Evolutionary conservation across 2,113 vertebrate species (phyloP), one percentile per base, ranked within the genome.

Genomic region (Haliaeetus leucogaster): DNA sequence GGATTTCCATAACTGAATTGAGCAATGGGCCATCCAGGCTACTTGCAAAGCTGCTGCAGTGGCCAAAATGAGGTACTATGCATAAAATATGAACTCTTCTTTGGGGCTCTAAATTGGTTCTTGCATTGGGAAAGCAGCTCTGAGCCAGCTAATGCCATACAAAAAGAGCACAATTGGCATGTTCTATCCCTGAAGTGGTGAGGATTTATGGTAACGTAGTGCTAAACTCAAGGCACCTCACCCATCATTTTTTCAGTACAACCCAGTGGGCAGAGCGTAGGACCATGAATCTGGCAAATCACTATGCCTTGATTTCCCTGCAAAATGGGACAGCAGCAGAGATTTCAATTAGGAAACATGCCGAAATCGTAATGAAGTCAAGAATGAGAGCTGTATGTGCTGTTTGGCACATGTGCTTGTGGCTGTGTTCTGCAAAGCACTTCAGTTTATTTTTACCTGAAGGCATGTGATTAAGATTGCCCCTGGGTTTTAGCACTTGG

Each of bases 1-100:
- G 66, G 67, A 88, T 95, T 97, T 96, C 95, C 93, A 63, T 93
- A 77, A 82, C 53, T 82, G 81, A 88, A 80, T 43, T 77, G 80
- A 95, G 83, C 84, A 91, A 55, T 21, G 42, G 53, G 45, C 71
- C 26, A 19, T 83, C 74, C 84, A 90, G 86, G 78, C 77, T 91
- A 82, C 68, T 94, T 84, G 77, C 61, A 68, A 78, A 84, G 84
- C 86, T 91, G 78, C 55, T 90, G 63, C 26, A 1, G 43, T 88
- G 59, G 84, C 89, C 87, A 62, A 48, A 91, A 89, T 30, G 47
- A 67, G 48, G 50, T 40, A 26, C 36, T 82, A 29, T 7, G 13
- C 48, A 58, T 89, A 84, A 94, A 96, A 58, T 70, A 61, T 50
- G 47, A 92, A 83, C 29, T 47, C 86, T 67, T 70, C 55, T 84